Evolutionary conservation across 2,888 invertebrate genomes (phyloP), one percentile per base, ranked within the genome.

Genomic region (Conus canariensis): DNA sequence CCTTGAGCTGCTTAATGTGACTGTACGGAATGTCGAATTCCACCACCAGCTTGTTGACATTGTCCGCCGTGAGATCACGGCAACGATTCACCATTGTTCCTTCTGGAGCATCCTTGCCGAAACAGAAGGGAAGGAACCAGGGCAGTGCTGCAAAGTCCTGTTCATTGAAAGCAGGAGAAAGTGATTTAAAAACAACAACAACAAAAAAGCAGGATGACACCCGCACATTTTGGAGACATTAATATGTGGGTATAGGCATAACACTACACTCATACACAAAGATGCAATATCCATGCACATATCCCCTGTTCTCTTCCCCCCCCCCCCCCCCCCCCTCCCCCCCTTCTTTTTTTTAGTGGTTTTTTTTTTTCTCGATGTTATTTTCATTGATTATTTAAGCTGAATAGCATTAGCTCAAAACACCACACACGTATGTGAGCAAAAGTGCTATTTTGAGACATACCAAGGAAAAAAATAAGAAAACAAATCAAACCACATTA

Each of bases 111-210:
- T 92, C 92, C 22, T 91, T 92, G n/a, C 96, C 96, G 90, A 92
- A 96, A 90, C 96, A 95, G 91, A 94, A 96, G 12, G 94, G 94
- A 87, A 96, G 92, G 91, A 96, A 96, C 96, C 96, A 96, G 8
- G 95, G 95, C 60, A 95, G 89, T 8, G 92, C 90, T 9, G 94
- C 94, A 91, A 96, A 96, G 92, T 96, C 96, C 95, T 96, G 93
- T 9, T 92, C 86, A 85, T 87, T 88, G 14, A 90, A 30, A 85
- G 85, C 16, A 77, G 59, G 86, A 60, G 59, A 30, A 45, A 64
- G 56, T 0, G 30, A 10, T n/a, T 45, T 82, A 74, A 19, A 74
- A 19, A 74, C 45, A 45, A 45, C 45, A 45, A 45, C 30, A 30
- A 30, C 0, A 45, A 8, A 80, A 12, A 59, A 7, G 12, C 60